Conservation (phyloP, 1,140 invertebrate genomes). For the Trichogramma pretiosum region DNA sequence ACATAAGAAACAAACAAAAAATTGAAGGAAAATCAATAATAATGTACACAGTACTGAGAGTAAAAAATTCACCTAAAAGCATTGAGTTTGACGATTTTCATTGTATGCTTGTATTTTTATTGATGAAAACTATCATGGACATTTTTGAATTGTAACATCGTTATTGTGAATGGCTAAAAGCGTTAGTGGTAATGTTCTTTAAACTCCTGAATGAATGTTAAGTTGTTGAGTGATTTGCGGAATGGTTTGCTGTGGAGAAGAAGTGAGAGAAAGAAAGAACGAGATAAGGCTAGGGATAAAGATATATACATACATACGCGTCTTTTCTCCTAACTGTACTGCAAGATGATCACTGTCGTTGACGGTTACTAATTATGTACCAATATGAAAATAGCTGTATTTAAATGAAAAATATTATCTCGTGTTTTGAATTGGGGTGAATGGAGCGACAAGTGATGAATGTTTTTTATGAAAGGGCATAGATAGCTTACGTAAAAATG, state of each 20-base stretch:
- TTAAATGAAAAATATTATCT: constrained; percentile 32
- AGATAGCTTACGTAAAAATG: constrained; percentile 19
- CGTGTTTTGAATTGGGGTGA: constrained; percentile 27
- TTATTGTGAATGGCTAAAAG: constrained; percentile 14
- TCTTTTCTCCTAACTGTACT: constrained; percentile 18
- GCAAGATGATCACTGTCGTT: constrained; percentile 13
- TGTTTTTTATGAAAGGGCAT: constrained; percentile 21
- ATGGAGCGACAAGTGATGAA: constrained; percentile 27
- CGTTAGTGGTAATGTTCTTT: constrained; percentile 24
- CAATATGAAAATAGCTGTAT: constrained; percentile 28
- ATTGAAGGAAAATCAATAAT: constrained; percentile 26
- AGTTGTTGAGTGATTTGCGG: constrained; percentile 22
- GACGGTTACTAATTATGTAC: constrained; percentile 12
- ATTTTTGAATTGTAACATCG: constrained; percentile 8
- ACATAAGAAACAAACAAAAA: constrained; percentile 26
- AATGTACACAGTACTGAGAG: constrained; percentile 38
- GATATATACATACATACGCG: too few relatives aligned
- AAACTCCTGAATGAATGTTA: constrained; percentile 29
- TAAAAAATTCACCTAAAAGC: constrained; percentile 39
- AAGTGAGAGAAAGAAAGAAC: too few relatives aligned
- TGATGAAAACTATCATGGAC: constrained; percentile 14
- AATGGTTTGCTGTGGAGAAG: constrained; percentile 11
- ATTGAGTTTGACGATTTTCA: constrained; percentile 42
- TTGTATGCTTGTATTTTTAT: constrained; percentile 29
- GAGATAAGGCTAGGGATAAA: too few relatives aligned